A percentile compares a stretch with the other conserved stretches of the same genome.
phyloP scores from a whole-genome alignment of 2,797 vertebrate species.

The Mus minutoides region DNA sequence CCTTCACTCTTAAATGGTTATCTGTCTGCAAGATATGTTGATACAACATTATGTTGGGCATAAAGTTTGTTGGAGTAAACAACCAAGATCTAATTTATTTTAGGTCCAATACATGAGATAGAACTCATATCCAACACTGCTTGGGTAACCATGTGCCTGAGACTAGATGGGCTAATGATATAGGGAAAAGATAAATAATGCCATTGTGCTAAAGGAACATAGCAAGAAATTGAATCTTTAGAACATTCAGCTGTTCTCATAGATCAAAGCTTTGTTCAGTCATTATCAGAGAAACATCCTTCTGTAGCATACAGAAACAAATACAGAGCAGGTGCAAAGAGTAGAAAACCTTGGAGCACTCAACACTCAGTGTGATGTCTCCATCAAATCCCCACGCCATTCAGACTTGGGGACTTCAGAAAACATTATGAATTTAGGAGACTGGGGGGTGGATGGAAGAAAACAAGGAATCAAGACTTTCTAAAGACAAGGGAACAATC shows the following conservation, averaged over 20 bases:
- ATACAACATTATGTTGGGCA: too few relatives aligned
- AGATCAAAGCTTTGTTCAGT: not conserved
- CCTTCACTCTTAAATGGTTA: not conserved
- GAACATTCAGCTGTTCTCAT: too few relatives aligned
- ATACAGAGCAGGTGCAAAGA: not conserved
- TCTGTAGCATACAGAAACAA: not conserved
- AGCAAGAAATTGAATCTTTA: not conserved
- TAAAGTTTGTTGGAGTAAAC: not conserved
- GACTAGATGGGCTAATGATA: too few relatives aligned
- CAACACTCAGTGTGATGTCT: not conserved
- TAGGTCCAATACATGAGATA: not conserved
- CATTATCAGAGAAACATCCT: not conserved
- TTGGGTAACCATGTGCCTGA: not conserved
- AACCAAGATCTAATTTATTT: not conserved
- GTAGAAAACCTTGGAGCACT: not conserved
- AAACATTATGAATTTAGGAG: not conserved
- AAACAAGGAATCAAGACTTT: not conserved
- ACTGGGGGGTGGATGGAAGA: not conserved
- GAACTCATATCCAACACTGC: not conserved
- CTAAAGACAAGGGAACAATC: not conserved
- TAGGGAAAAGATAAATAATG: not conserved
- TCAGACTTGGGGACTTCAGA: not conserved
- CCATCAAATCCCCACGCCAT: not conserved
- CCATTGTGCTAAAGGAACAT: not conserved
- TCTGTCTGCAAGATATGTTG: not conserved